Evolutionary conservation across 1,140 invertebrate genomes (phyloP).

Genomic region (Homarus americanus): DNA sequence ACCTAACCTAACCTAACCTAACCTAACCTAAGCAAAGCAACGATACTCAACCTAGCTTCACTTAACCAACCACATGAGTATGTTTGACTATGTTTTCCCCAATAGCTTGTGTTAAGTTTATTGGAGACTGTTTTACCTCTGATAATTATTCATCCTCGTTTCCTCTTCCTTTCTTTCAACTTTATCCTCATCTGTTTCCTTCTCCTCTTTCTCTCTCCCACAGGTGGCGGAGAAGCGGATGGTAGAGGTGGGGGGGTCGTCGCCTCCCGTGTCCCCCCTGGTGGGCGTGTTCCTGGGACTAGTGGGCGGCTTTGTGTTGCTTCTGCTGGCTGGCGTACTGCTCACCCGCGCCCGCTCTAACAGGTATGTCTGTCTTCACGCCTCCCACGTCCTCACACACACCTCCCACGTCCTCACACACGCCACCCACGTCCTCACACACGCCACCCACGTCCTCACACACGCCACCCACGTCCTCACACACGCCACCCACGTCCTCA

Average conservation of each 20-base stretch:
- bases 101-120: too few species aligned
- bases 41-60: too few species aligned
- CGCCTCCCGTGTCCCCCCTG: slow-evolving; percentile 30
- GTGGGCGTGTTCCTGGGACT: slow-evolving; percentile 42
- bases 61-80: too few species aligned
- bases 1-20: background rate
- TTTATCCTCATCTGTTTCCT: background rate
- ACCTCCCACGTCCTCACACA: slow-evolving; percentile 2
- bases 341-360: background rate
- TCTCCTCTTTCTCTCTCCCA: background rate
- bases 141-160: too few species aligned
- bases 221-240: slow-evolving; percentile 44
- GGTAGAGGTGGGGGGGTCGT: slow-evolving; percentile 1
- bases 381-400: background rate
- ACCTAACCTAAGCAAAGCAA: too few species aligned
- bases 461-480: background rate
- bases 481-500: slow-evolving; percentile 4
- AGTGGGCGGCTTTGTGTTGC: slow-evolving; percentile 35
- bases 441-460: background rate
- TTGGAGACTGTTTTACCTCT: too few species aligned
- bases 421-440: background rate
- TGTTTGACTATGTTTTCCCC: too few species aligned
- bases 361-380: background rate
- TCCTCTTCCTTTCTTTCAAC: background rate
- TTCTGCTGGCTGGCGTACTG: background rate